A percentile compares a stretch with the other conserved stretches of the same genome.
These are phyloP conservation scores for Gambusia affinis DNA, from an alignment of 2,113 vertebrate species.

Conservation along the genomic window DNA sequence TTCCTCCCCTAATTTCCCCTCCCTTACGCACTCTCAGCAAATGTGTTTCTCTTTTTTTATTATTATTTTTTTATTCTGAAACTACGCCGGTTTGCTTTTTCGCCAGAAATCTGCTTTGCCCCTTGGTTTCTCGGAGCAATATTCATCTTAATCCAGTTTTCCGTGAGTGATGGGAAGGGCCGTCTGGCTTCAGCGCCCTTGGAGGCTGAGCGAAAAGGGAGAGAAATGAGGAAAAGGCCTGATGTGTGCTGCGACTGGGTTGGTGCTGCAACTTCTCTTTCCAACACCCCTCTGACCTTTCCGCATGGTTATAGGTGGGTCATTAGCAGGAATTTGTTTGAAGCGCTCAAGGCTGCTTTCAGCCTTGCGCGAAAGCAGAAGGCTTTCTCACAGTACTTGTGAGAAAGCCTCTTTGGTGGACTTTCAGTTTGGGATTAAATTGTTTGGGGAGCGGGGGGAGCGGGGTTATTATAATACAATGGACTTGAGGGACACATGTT, in stretches of 20 bases:
- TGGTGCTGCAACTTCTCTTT: conserved; percentile 20
- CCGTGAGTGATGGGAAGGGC: conserved; percentile 59
- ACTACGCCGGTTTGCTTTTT: conserved; percentile 38
- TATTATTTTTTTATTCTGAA: conserved; percentile 13
- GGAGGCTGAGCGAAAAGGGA: conserved; percentile 37
- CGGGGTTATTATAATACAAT: neutral
- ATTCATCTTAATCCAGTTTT: conserved; percentile 69
- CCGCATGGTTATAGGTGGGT: conserved; percentile 25
- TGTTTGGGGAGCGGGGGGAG: neutral
- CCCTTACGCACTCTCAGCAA: conserved; percentile 20
- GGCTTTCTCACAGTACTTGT: neutral
- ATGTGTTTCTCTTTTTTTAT: neutral
- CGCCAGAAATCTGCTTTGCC: conserved; percentile 46
- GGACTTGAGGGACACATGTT: conserved; percentile 15
- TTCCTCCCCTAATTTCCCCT: conserved; percentile 15
- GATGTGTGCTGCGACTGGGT: conserved; percentile 9
- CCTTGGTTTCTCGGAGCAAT: conserved; percentile 50
- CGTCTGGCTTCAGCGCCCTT: conserved; percentile 27
- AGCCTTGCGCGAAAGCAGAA: too few species aligned
- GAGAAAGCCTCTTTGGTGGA: too few species aligned
- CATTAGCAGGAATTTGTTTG: conserved; percentile 13
- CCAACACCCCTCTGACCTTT: conserved; percentile 49
- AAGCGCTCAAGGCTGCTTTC: conserved; percentile 12
- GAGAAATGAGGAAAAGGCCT: conserved; percentile 11
- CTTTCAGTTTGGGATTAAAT: conserved; percentile 11